phyloP scores from a whole-genome alignment of 2,797 vertebrate species.

The Monodelphis domestica region DNA sequence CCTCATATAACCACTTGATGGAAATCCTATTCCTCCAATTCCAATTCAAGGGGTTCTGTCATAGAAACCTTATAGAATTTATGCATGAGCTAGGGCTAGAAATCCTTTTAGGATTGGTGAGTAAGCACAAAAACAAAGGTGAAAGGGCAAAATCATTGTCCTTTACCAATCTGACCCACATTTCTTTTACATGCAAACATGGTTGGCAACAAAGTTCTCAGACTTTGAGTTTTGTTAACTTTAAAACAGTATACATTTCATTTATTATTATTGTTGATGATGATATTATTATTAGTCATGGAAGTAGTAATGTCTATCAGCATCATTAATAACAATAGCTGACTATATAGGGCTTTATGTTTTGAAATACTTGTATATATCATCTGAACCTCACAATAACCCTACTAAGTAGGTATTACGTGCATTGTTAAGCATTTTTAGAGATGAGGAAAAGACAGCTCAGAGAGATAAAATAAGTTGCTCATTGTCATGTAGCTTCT shows the following conservation, averaged over 20 bases:
- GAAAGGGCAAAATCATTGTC: not conserved
- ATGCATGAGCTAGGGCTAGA: not conserved
- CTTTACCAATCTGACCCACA: not conserved
- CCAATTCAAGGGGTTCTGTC: not conserved
- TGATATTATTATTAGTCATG: not conserved
- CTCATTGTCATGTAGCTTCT: not conserved
- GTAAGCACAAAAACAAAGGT: not conserved
- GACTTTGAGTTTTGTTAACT: not conserved
- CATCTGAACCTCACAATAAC: no score
- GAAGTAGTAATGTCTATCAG: not conserved
- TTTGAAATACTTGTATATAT: not conserved
- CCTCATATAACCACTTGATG: not conserved
- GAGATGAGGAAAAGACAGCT: not conserved
- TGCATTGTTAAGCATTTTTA: no score
- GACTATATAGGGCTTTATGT: not conserved
- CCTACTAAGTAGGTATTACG: no score
- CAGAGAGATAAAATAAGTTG: not conserved
- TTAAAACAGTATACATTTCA: not conserved
- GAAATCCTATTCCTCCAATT: not conserved
- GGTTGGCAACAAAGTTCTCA: not conserved
- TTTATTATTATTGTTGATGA: not conserved
- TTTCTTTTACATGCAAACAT: not conserved
- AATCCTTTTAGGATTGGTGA: not conserved
- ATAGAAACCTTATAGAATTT: not conserved
- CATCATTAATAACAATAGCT: not conserved